Percentiles rank a stretch among this genome's conserved stretches.
Conservation (phyloP, 2,113 vertebrate species). For the Aythya baeri region DNA sequence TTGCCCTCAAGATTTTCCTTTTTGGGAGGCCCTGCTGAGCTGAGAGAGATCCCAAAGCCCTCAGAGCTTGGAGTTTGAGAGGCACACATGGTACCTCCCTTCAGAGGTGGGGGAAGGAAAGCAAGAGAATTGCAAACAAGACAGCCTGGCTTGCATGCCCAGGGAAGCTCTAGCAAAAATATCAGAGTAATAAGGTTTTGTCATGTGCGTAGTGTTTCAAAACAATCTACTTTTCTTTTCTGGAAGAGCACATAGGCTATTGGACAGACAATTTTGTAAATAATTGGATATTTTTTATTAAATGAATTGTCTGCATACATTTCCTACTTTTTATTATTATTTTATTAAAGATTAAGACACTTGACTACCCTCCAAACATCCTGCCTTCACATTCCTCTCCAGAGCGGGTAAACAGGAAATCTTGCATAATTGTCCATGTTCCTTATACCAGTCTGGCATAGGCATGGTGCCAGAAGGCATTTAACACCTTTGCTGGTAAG, state of each 20-base stretch:
- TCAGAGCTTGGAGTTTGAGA: background rate
- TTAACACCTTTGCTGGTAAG: constrained; percentile 15
- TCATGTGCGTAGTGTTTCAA: background rate
- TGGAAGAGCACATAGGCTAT: background rate
- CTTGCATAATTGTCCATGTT: constrained; percentile 10
- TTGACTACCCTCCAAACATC: background rate
- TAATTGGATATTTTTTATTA: background rate
- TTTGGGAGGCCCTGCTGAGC: background rate
- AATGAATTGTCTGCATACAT: background rate
- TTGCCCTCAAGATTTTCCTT: background rate
- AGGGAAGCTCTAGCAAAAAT: background rate
- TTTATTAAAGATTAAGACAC: background rate
- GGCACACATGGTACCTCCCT: fast-evolving
- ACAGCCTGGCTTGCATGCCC: background rate
- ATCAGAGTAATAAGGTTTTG: background rate
- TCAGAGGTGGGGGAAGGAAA: background rate
- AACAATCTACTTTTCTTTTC: background rate
- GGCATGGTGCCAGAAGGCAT: background rate
- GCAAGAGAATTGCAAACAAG: background rate
- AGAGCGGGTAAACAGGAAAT: constrained; percentile 52
- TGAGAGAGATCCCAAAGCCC: background rate
- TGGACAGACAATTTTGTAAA: background rate
- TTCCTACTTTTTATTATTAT: background rate
- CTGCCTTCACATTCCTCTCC: constrained; percentile 11
- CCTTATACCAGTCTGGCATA: background rate